Percentiles rank a stretch among this genome's conserved stretches.
Conservation (phyloP, 2,888 invertebrate species). For the Ariolimax columbianus region DNA sequence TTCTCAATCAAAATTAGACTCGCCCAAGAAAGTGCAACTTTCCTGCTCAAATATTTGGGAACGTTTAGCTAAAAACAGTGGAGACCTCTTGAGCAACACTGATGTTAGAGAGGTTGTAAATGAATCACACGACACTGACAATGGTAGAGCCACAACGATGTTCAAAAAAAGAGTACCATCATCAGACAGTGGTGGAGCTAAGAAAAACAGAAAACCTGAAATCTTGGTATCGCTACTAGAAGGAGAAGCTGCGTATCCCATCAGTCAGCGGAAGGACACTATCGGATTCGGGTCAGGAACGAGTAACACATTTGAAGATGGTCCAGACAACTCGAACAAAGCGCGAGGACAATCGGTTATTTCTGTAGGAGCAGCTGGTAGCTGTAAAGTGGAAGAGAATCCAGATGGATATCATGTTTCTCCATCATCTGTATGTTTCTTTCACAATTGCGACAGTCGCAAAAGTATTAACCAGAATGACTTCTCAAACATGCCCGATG, state of each 20-base stretch:
- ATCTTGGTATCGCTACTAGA: conserved; percentile 43
- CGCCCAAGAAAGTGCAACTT: background rate
- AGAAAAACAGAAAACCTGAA: conserved; percentile 40
- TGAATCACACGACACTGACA: background rate
- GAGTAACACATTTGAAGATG: background rate
- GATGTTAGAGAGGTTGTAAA: background rate
- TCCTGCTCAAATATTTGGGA: conserved; percentile 40
- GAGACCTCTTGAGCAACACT: background rate
- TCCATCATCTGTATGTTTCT: conserved; percentile 34
- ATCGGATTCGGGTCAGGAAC: background rate
- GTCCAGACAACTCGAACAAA: background rate
- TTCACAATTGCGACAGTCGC: conserved; percentile 39
- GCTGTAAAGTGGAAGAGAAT: background rate
- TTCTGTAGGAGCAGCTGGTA: conserved; percentile 7
- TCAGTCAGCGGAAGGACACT: background rate
- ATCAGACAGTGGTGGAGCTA: background rate
- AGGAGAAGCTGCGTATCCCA: conserved; percentile 17
- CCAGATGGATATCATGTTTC: background rate
- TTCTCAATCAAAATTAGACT: background rate
- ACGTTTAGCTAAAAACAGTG: conserved; percentile 20
- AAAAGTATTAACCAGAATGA: conserved; percentile 5
- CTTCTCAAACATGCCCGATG: conserved; percentile 41
- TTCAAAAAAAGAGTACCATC: background rate
- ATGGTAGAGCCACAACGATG: background rate
- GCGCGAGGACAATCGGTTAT: background rate